These are phyloP conservation scores for Thumatha senex DNA, from an alignment of 2,888 invertebrate genomes.

Conservation along the genomic window DNA sequence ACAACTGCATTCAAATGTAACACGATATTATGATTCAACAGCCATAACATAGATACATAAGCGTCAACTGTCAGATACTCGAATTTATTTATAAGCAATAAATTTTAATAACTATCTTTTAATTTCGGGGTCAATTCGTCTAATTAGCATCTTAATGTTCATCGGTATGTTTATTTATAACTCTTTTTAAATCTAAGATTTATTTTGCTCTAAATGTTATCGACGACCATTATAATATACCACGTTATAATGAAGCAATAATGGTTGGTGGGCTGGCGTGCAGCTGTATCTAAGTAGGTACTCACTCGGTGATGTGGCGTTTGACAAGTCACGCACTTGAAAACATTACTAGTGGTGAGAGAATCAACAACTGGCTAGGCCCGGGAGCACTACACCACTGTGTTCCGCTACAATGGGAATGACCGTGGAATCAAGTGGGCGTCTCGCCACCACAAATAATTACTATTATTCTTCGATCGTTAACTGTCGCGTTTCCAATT, in stretches of 20 bases:
- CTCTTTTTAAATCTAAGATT: background rate
- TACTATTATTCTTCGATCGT: slow-evolving; percentile 47
- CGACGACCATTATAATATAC: background rate
- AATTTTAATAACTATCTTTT: background rate
- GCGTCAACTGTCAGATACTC: slow-evolving; percentile 1
- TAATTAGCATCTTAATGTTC: background rate
- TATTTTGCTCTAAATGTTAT: background rate
- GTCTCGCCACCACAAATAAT: slow-evolving; percentile 41
- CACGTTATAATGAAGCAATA: slow-evolving; percentile 21
- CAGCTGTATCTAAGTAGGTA: slow-evolving; percentile 21
- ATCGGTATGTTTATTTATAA: background rate
- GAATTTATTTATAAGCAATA: background rate
- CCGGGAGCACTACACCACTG: slow-evolving; percentile 17
- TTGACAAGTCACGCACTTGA: slow-evolving; percentile 66
- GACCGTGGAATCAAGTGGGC: slow-evolving; percentile 49
- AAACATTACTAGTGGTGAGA: slow-evolving; percentile 52
- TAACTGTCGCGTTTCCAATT: slow-evolving; percentile 40
- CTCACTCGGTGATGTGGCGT: slow-evolving; percentile 43
- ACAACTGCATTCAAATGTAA: slow-evolving; percentile 48
- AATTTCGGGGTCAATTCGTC: background rate
- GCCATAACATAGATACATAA: slow-evolving; percentile 13
- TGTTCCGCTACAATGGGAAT: slow-evolving; percentile 38
- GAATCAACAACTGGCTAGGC: slow-evolving; percentile 56
- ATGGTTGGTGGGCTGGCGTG: slow-evolving; percentile 41
- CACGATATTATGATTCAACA: slow-evolving; percentile 32